Evolutionary conservation across 2,888 invertebrate genomes (phyloP).

Genomic region (Sepioteuthis lessoniana): DNA sequence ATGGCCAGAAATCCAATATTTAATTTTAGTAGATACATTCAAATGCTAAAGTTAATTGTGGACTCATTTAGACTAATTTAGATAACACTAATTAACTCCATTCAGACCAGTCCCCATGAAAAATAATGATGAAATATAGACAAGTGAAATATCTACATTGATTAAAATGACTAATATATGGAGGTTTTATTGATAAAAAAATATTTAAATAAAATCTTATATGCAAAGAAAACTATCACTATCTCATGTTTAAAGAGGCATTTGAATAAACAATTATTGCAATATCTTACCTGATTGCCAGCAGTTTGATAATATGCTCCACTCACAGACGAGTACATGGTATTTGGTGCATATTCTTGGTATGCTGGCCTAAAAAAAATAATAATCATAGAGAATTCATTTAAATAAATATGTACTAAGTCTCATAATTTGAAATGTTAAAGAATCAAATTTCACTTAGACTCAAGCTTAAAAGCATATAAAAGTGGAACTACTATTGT

Average conservation of each 20-base stretch:
- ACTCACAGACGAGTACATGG: constrained; percentile 80
- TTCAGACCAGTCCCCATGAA: not conserved
- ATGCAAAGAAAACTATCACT: not conserved
- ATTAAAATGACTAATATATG: not conserved
- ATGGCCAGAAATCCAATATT: not conserved
- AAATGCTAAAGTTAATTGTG: not conserved
- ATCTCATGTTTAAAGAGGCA: not conserved
- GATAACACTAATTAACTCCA: not conserved
- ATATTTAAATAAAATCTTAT: not conserved
- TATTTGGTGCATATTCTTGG: constrained; percentile 71
- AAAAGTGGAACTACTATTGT: not conserved
- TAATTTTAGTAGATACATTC: not conserved
- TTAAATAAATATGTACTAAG: not conserved
- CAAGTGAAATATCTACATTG: not conserved
- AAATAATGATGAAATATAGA: not conserved
- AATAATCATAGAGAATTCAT: not conserved
- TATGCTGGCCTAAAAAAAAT: constrained; percentile 63
- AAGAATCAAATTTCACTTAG: not conserved
- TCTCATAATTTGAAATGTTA: not conserved
- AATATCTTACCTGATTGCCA: constrained; percentile 79
- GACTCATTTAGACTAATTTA: not conserved
- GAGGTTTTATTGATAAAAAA: not conserved
- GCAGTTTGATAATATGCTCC: constrained; percentile 84
- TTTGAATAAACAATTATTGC: not conserved
- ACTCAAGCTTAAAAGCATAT: not conserved